Conservation (phyloP, 1,140 invertebrate species). For the Pogonomyrmex barbatus region DNA sequence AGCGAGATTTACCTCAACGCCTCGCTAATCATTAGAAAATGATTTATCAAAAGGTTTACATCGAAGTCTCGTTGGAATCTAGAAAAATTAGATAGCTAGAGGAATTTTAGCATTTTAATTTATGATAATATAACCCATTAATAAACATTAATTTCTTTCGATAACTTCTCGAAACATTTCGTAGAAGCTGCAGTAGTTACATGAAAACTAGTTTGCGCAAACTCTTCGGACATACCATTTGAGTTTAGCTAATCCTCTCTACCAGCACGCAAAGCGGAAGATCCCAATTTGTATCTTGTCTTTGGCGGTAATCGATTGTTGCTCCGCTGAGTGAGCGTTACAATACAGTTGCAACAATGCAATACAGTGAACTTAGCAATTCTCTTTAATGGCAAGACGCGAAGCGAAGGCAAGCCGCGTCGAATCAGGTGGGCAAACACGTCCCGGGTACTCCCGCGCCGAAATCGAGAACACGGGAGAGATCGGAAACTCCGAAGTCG, state of each 20-base stretch:
- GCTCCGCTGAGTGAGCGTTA: slow-evolving; percentile 28
- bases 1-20: slow-evolving; percentile 10
- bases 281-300: slow-evolving; percentile 53
- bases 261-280: slow-evolving; percentile 7
- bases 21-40: slow-evolving; percentile 4
- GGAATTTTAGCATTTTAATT: neutral
- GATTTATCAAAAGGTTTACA: neutral
- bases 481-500: slow-evolving; percentile 70
- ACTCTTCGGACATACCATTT: slow-evolving; percentile 5
- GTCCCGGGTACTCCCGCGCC: neutral
- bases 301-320: slow-evolving; percentile 58
- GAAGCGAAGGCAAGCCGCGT: slow-evolving; percentile 11
- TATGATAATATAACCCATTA: neutral
- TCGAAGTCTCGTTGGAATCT: neutral
- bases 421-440: slow-evolving; percentile 65
- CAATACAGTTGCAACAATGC: slow-evolving; percentile 56
- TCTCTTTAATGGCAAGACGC: slow-evolving; percentile 46
- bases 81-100: neutral
- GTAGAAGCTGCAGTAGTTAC: neutral
- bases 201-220: slow-evolving; percentile 16
- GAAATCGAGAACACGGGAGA: slow-evolving; percentile 56
- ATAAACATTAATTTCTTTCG: neutral
- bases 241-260: slow-evolving; percentile 14
- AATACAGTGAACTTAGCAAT: slow-evolving; percentile 44
- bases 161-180: neutral